phyloP scores from a whole-genome alignment of 2,888 invertebrate species.

The Halocaridina rubra region DNA sequence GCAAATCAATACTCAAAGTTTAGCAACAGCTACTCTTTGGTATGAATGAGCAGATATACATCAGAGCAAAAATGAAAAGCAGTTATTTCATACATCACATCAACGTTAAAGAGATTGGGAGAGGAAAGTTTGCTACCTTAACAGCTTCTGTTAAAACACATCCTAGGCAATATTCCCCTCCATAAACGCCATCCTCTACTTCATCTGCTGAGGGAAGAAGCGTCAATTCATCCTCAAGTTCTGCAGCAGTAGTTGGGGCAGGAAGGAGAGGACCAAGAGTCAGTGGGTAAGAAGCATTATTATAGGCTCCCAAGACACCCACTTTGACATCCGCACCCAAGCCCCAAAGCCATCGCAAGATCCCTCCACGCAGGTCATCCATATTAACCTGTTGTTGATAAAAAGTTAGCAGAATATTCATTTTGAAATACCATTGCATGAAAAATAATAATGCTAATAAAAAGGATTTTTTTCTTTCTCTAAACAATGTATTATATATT shows the following conservation, averaged over 20 bases:
- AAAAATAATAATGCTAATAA: too few relatives aligned
- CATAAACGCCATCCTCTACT: conserved; percentile 52
- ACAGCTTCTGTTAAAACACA: conserved; percentile 51
- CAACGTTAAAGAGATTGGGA: too few relatives aligned
- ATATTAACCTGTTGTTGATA: conserved; percentile 47
- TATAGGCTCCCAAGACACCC: conserved; percentile 58
- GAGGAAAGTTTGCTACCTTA: too few relatives aligned
- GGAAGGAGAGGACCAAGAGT: conserved; percentile 56
- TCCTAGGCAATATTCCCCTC: conserved; percentile 54
- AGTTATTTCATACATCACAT: too few relatives aligned
- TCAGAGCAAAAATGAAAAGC: too few relatives aligned
- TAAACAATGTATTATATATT: too few relatives aligned
- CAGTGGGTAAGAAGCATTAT: conserved; percentile 58
- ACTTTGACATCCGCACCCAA: conserved; percentile 42
- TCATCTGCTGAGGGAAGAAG: conserved; percentile 54
- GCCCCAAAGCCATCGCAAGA: conserved; percentile 61
- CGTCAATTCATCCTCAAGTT: conserved; percentile 51
- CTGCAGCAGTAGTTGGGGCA: conserved; percentile 46
- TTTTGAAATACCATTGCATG: too few relatives aligned
- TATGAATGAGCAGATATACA: too few relatives aligned
- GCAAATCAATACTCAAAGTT: too few relatives aligned
- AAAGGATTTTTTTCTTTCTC: too few relatives aligned
- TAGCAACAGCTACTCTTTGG: too few relatives aligned
- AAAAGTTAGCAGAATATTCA: too few relatives aligned
- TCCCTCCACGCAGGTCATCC: conserved; percentile 52